Evolutionary conservation across 2,113 vertebrate genomes (phyloP).

Genomic region (Tichodroma muraria): DNA sequence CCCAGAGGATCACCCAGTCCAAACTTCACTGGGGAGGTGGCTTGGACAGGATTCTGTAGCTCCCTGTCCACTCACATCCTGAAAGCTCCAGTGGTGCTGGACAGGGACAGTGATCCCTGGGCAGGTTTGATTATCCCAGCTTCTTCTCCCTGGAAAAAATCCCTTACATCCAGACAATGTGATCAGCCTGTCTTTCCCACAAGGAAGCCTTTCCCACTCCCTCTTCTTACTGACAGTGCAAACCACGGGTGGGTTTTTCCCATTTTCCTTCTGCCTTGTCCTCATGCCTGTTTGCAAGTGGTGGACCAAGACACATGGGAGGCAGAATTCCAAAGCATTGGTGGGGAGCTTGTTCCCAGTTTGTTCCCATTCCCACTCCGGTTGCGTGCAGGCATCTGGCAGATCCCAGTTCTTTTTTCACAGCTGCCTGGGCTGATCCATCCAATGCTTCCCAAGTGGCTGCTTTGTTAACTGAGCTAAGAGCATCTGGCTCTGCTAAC

Average conservation of each 20-base stretch:
- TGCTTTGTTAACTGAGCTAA: not conserved
- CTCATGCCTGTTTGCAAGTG: accelerated
- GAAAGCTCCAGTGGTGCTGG: not conserved
- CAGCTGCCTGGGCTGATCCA: not conserved
- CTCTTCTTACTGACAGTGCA: not conserved
- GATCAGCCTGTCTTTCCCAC: not conserved
- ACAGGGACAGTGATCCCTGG: no score
- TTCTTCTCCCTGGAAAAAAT: not conserved
- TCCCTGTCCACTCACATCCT: not conserved
- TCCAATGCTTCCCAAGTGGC: not conserved
- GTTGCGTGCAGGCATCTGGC: not conserved
- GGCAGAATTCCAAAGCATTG: not conserved
- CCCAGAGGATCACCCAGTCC: not conserved
- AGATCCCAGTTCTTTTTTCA: not conserved
- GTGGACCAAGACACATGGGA: accelerated
- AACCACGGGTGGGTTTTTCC: accelerated
- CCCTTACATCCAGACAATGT: no score
- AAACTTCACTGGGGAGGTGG: no score
- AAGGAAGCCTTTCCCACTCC: not conserved
- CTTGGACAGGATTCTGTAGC: not conserved
- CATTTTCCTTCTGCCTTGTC: not conserved
- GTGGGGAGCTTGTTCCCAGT: not conserved
- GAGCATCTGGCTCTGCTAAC: not conserved
- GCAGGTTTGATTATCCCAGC: not conserved
- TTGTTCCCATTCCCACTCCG: accelerated